Conservation (phyloP, 2,113 vertebrate genomes). For the Triplophysa rosa region DNA sequence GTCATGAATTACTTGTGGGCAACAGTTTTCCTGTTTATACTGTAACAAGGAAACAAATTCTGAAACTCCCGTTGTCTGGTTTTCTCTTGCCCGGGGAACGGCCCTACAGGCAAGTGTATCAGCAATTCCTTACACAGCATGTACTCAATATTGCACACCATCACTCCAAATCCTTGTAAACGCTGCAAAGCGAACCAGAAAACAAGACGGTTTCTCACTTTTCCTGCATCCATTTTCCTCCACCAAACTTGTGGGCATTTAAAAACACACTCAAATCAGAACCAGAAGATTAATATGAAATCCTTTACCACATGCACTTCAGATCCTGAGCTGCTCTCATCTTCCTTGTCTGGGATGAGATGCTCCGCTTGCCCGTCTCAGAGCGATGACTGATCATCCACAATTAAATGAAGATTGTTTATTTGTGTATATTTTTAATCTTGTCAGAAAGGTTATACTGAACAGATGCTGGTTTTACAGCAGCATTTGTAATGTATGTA, state of each 20-base stretch:
- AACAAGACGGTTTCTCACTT: background rate
- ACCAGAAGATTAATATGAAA: background rate
- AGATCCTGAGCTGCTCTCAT: background rate
- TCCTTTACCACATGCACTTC: background rate
- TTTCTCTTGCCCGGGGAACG: background rate
- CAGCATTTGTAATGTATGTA: conserved; percentile 37
- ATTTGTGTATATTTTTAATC: conserved; percentile 50
- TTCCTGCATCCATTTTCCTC: background rate
- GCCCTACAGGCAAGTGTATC: conserved; percentile 2
- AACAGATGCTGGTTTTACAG: conserved; percentile 46
- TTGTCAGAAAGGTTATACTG: conserved; percentile 43
- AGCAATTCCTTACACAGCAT: conserved; percentile 27
- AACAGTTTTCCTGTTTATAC: background rate
- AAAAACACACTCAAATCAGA: background rate
- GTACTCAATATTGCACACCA: conserved; percentile 18
- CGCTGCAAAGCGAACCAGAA: background rate
- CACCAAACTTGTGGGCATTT: background rate
- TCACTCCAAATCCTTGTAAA: conserved; percentile 1
- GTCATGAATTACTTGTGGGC: background rate
- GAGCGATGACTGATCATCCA: conserved; percentile 43
- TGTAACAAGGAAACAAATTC: conserved; percentile 11
- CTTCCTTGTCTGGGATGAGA: background rate
- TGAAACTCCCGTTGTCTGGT: conserved; percentile 5
- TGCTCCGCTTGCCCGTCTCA: background rate
- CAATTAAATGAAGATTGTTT: conserved; percentile 48